Base-by-base conservation (phyloP, 2,888 invertebrate genomes). In the Barypeithes pellucidus region DNA sequence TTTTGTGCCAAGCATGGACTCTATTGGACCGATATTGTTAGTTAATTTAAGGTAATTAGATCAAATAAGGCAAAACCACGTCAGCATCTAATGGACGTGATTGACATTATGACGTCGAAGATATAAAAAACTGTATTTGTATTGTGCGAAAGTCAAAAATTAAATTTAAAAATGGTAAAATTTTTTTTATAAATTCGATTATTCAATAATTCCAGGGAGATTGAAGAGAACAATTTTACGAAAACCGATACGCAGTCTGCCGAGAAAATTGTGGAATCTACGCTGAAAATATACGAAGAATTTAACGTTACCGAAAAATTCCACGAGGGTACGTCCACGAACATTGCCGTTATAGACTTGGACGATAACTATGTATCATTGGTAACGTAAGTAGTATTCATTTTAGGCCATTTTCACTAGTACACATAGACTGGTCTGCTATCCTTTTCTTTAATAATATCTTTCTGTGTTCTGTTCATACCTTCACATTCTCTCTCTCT, bases 311-410 rank as follows among this genome's bases (percentile, higher is more conserved):
- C 77, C 12, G 62, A 63, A 14, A 79, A 79, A 66, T 86, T 81
- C 75, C 85, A 85, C 62, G 81, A 84, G 75, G 87, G 87, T 75
- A 87, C 85, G 67, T 88, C 89, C 67, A 88, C 91, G 5, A 91
- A 90, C 73, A 87, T 93, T 39, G 90, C 91, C 47, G 90, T 89
- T 60, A 89, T 91, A 75, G 93, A 93, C 85, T 87, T 88, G 69
- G 84, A 88, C 78, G 93, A 93, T 81, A 88, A 90, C 50, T 93
- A 93, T 85, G 89, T 91, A 50, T 90, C 92, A 9, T 86, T 92
- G 67, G 89, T 92, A 76, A 91, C 90, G 93, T 93, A 83, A 87
- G 90, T 85, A 22, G 5, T 41, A 14, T 47, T 11, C 9, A 24
- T 24, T 24, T 24, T 24, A 2, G 5, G 24, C 24, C n/a, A n/a